Evolutionary conservation across 1,140 invertebrate genomes (phyloP), one percentile per base, ranked within the genome.

Genomic region (Procambarus virginalis): DNA sequence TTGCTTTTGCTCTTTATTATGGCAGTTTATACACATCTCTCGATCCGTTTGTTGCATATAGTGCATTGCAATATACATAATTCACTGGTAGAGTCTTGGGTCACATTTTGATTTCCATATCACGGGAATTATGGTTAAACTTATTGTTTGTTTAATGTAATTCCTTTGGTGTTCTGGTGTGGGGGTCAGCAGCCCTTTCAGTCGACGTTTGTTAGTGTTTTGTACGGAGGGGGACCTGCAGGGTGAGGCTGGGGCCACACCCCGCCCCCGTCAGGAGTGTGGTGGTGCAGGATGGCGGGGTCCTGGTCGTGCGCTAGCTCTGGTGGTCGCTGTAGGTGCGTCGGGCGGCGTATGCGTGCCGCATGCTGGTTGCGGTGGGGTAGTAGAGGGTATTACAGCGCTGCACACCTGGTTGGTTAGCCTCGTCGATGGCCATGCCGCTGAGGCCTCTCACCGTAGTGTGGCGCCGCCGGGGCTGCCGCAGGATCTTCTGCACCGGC

Each of bases 401-500:
- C 55, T 83, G 79, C 17, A 89, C 51, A 0, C 68, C 22, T 3
- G 79, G 45, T 51, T 83, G 79, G 55, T 89, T 89, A 64, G 86
- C 86, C 0, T 14, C 49, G 80, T 89, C 86, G 45, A 89, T 89
- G 86, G 86, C 86, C 86, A 89, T 89, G 17, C 86, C 86, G 17
- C 86, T 89, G 60, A 89, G 55, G 14, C 86, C 86, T 45, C 86
- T 58, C n/a, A 89, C 86, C 9, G 86, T 89, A 45, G 81, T 89
- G 80, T 89, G 86, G 22, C 86, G 79, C 6, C 86, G 80, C 10
- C 86, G 78, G 8, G 86, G 86, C 80, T 82, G 86, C 1, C 86
- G 86, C 73, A 89, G 68, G 70, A 89, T 89, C 6, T 82, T 81
- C 86, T 89, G 86, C 73, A 89, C 86, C 34, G 86, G 86, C 48